A percentile compares a stretch with the other conserved stretches of the same genome.
These are phyloP conservation scores for Tragopan temminckii DNA, from an alignment of 2,797 vertebrate genomes.

Conservation along the genomic window DNA sequence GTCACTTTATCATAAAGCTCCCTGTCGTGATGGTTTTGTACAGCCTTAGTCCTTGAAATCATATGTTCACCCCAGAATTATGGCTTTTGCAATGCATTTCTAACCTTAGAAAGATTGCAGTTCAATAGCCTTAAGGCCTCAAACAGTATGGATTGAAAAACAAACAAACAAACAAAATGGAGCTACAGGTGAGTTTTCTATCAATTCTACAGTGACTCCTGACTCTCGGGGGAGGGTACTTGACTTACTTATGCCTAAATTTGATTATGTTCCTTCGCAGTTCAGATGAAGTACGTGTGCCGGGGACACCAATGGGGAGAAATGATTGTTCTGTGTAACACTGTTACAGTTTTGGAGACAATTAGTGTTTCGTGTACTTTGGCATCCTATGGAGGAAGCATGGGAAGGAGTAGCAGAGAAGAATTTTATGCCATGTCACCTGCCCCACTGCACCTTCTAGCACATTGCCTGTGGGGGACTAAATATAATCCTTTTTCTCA, in stretches of 20 bases:
- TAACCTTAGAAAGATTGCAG: not conserved
- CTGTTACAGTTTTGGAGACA: not conserved
- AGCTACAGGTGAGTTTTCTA: not conserved
- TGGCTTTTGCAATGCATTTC: not conserved
- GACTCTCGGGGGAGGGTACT: not conserved
- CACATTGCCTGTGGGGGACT: not conserved
- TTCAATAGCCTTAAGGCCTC: not conserved
- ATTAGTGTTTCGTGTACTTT: not conserved
- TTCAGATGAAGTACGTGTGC: not conserved
- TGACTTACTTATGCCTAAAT: not conserved
- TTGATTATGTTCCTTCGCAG: not conserved
- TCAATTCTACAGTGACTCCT: not conserved
- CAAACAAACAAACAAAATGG: not conserved
- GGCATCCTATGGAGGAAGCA: not conserved
- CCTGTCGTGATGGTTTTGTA: not conserved
- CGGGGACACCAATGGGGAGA: not conserved
- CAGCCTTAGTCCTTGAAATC: not conserved
- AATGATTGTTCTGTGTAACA: not conserved
- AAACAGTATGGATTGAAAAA: rapidly evolving
- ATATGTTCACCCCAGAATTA: not conserved
- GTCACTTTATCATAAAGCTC: not conserved
- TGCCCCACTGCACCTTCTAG: not conserved
- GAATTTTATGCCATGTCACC: not conserved
- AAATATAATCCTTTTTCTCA: not conserved
- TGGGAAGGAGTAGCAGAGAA: not conserved